These are phyloP conservation scores for Falco naumanni DNA, from an alignment of 2,797 vertebrate genomes.

Conservation along the genomic window DNA sequence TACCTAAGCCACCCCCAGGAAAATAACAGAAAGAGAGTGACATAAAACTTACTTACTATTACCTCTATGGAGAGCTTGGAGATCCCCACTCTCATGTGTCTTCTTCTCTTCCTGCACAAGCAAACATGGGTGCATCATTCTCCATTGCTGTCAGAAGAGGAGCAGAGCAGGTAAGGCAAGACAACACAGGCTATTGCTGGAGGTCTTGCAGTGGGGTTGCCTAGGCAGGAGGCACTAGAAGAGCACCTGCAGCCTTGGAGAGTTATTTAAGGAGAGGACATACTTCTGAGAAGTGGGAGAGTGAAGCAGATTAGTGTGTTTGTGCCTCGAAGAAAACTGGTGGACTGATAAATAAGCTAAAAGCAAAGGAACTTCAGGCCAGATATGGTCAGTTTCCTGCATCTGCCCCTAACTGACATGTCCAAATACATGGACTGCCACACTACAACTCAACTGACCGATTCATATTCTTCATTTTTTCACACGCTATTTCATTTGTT, in stretches of 20 bases:
- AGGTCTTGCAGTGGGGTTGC: background rate
- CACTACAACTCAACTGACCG: background rate
- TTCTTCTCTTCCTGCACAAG: background rate
- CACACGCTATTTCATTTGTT: background rate
- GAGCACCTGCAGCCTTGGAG: background rate
- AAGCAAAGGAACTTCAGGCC: background rate
- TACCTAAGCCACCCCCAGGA: background rate
- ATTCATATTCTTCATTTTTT: background rate
- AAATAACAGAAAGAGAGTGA: background rate
- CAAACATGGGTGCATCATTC: background rate
- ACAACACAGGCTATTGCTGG: background rate
- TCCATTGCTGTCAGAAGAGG: rapidly evolving
- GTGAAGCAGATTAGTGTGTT: background rate
- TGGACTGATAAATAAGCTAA: background rate
- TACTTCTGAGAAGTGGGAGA: background rate
- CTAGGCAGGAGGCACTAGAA: background rate
- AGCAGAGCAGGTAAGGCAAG: background rate
- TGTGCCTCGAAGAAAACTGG: background rate
- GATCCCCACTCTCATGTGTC: background rate
- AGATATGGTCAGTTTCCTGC: background rate
- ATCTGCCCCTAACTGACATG: background rate
- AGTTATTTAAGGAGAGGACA: background rate
- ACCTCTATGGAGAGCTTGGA: background rate
- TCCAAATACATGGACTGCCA: background rate
- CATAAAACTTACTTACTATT: background rate